Evolutionary conservation across 2,888 invertebrate species (phyloP), one percentile per base, ranked within the genome.

Genomic region (Strigamia transsilvanica): DNA sequence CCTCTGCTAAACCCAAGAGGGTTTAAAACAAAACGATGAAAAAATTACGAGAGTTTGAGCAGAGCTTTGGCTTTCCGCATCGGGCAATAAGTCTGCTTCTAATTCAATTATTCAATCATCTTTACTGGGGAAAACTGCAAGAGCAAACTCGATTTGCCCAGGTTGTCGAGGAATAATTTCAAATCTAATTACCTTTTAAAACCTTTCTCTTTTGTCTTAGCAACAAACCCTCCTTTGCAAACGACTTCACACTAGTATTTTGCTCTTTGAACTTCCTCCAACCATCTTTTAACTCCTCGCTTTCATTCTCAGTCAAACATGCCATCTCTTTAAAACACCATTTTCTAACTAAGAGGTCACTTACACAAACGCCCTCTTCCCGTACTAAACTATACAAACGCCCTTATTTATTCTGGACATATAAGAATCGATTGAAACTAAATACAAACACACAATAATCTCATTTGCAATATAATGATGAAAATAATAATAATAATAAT

Each of bases 181-280:
- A 79, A 79, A 79, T 79, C 79, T 79, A 79, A 79, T 79, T 79
- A 79, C 66, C 66, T 66, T 66, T 66, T 66, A 66, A 66, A 66
- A 66, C 66, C 66, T 66, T 51, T 32, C 66, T 66, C 66, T 66
- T 66, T 66, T 66, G 66, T 66, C 66, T 66, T 27, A 66, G 66
- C 66, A 27, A 66, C 66, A 66, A 51, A 66, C 66, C 66, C 32
- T 27, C 66, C 27, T 66, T 66, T 66, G 66, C 66, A 66, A 66
- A 66, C 66, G 27, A 66, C 66, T 27, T 23, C 21, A n/a, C 66
- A 27, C 66, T 27, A 27, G 66, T 66, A 23, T 23, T 32, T 66
- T 66, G 66, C 66, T 66, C 66, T 66, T 66, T 66, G 66, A 66
- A 66, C 66, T 66, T 27, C 32, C 27, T 27, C 66, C 66, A 66